These are phyloP conservation scores for Melanostigma gelatinosum DNA, from an alignment of 2,113 vertebrate species.

Conservation along the genomic window DNA sequence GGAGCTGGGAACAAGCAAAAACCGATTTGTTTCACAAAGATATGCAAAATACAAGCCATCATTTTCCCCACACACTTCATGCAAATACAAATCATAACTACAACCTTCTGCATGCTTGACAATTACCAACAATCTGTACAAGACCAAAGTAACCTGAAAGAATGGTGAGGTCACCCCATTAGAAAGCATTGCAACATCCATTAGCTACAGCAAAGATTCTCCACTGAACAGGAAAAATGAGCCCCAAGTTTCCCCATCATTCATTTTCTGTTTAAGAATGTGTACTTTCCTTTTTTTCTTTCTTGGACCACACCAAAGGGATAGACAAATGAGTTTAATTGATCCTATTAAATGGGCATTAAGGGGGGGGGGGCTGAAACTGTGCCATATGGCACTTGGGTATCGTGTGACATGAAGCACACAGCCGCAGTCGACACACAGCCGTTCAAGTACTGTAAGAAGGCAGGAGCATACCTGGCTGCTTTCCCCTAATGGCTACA, in stretches of 20 bases:
- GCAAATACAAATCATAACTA: constrained; percentile 2
- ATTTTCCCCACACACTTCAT: not conserved
- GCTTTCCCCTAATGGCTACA: constrained; percentile 25
- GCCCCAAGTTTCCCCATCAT: constrained; percentile 51
- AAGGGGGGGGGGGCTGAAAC: constrained; percentile 9
- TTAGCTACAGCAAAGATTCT: constrained; percentile 52
- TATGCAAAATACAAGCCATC: not conserved
- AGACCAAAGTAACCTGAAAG: not conserved
- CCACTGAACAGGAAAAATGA: constrained; percentile 58
- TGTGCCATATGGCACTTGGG: constrained; percentile 43
- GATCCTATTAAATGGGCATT: constrained; percentile 61
- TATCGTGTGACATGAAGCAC: constrained; percentile 16
- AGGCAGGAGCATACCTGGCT: constrained; percentile 31
- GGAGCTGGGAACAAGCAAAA: not conserved
- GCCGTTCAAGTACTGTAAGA: constrained; percentile 26
- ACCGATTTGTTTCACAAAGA: not conserved
- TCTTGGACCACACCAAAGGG: constrained; percentile 32
- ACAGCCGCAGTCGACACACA: constrained; percentile 23
- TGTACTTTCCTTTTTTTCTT: not conserved
- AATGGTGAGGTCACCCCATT: constrained; percentile 35
- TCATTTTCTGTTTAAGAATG: constrained; percentile 59
- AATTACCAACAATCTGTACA: constrained; percentile 8
- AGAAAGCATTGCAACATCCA: constrained; percentile 42
- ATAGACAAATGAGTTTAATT: constrained; percentile 64
- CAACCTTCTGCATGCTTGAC: not conserved